Evolutionary conservation across 2,888 invertebrate species (phyloP), one percentile per base, ranked within the genome.

Genomic region (Dione vanillae): DNA sequence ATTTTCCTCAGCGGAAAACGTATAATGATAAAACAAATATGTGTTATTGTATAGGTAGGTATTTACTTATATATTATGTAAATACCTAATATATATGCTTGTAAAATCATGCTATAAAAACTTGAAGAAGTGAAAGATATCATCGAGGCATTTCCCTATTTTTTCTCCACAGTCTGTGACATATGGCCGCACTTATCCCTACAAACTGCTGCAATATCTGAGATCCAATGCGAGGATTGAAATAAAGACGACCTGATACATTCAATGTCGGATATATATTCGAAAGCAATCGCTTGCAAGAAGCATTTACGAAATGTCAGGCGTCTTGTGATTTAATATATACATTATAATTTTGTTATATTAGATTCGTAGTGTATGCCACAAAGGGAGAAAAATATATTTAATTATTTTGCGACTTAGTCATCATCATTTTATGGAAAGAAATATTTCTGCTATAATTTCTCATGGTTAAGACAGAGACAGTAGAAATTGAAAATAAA

Each of bases 161-260:
- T 85, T 85, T 80, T 74, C 72, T 77, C 74, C 68, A 77, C 78
- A 73, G 77, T 79, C 65, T 58, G 84, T 90, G 85, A 90, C 86
- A 85, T 86, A 90, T 89, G 84, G 78, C 78, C 82, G 84, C 82
- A 79, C 88, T 90, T 89, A 90, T 88, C 89, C 88, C 86, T 87
- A 80, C 78, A 83, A 89, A 90, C 85, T 89, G 84, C 85, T 83
- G 85, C 84, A 84, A 87, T 90, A 87, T 85, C 83, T 77, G 82
- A 79, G 82, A 86, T 86, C 85, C 86, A 85, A 87, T 86, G 83
- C 82, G 78, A 76, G 80, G 83, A 85, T 85, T 85, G 84, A 85
- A 85, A 86, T 85, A 85, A 84, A 87, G 67, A 70, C 67, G 69
- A 70, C 59, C 52, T 67, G 59, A 70, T 67, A 72, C 62, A 65